These are phyloP conservation scores for Thamnophis sirtalis DNA, from an alignment of 2,113 vertebrate genomes.

Conservation along the genomic window DNA sequence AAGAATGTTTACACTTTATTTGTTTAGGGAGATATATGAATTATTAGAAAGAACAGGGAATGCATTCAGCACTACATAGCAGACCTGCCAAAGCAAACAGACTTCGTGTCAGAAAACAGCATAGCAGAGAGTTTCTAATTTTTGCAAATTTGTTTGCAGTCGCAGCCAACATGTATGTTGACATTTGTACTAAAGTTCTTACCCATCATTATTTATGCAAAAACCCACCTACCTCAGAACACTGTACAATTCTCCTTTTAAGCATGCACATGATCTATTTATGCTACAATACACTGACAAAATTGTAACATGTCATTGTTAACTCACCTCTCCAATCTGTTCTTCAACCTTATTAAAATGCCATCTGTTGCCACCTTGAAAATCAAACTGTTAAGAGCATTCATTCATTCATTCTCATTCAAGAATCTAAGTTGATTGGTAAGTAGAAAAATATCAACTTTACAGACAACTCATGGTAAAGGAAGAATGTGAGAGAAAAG, in stretches of 20 bases:
- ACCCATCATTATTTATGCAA: fast-evolving
- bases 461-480: neutral
- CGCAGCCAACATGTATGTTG: neutral
- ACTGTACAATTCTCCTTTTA: fast-evolving
- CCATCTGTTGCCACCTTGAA: neutral
- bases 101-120: slow-evolving; percentile 24
- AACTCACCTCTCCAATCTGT: neutral
- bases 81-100: neutral
- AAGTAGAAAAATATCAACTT: neutral
- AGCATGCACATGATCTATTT: neutral
- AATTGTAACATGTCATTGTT: neutral
- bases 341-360: neutral
- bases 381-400: neutral
- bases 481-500: neutral
- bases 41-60: neutral
- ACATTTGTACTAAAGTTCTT: neutral
- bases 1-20: neutral
- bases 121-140: slow-evolving; percentile 44
- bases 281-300: neutral
- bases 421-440: neutral
- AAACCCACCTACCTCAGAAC: neutral
- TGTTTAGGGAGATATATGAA: neutral
- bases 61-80: slow-evolving; percentile 4
- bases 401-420: neutral
- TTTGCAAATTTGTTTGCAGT: slow-evolving; percentile 35